phyloP scores from a whole-genome alignment of 1,140 invertebrate species.

The Brachionus rotundiformis region DNA sequence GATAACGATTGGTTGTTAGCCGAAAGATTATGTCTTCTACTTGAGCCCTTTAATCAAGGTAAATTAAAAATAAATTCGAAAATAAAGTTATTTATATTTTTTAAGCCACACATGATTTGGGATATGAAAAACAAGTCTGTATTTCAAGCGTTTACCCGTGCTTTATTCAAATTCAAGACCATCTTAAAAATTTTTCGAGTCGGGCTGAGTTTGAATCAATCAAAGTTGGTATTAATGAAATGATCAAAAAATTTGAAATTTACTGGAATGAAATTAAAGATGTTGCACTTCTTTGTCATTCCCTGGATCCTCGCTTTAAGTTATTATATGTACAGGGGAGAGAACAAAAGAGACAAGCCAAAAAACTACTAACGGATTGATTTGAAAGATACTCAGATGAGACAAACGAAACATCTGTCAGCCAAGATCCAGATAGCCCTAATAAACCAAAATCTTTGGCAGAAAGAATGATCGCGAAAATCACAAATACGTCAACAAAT shows the following conservation, averaged over 20 bases:
- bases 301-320: neutral
- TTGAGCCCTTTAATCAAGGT: neutral
- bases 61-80: neutral
- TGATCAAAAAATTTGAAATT: neutral
- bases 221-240: neutral
- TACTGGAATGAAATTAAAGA: neutral
- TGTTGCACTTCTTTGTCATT: neutral
- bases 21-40: neutral
- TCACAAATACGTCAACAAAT: too few relatives aligned
- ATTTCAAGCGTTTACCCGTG: conserved; percentile 13
- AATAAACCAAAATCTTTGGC: neutral
- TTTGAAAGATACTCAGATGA: neutral
- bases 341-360: neutral
- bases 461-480: neutral
- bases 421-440: neutral
- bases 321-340: neutral
- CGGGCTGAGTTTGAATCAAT: neutral
- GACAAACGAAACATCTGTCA: neutral
- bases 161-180: neutral
- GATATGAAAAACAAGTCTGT: neutral
- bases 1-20: neutral
- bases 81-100: neutral
- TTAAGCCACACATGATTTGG: neutral
- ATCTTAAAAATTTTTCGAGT: neutral
- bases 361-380: neutral